These are phyloP conservation scores for Sebastes alutus DNA, from an alignment of 2,797 vertebrate genomes.

Conservation along the genomic window DNA sequence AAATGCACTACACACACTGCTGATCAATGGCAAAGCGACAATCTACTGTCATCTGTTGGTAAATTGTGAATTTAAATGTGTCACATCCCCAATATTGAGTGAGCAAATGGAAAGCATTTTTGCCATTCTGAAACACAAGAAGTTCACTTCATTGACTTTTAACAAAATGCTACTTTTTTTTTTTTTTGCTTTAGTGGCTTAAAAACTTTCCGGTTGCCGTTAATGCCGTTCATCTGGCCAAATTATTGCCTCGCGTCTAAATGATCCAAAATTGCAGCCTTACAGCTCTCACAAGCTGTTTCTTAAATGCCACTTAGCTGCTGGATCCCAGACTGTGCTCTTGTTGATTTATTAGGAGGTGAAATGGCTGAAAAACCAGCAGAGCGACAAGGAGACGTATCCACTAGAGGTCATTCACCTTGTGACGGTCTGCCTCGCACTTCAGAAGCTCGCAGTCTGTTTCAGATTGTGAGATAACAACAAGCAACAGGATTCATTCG, in stretches of 20 bases:
- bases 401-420: slow-evolving; percentile 72
- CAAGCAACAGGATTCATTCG: slow-evolving; percentile 75
- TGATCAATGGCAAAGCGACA: slow-evolving; percentile 38
- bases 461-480: slow-evolving; percentile 76
- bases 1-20: slow-evolving; percentile 14
- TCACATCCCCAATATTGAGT: slow-evolving; percentile 47
- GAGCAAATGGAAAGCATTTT: slow-evolving; percentile 47
- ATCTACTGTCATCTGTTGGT: slow-evolving; percentile 53
- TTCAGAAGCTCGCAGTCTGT: slow-evolving; percentile 63
- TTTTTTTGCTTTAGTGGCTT: slow-evolving; percentile 38
- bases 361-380: slow-evolving; percentile 71
- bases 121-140: slow-evolving; percentile 29
- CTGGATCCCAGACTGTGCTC: slow-evolving; percentile 68
- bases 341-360: slow-evolving; percentile 77
- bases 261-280: slow-evolving; percentile 76
- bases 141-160: slow-evolving; percentile 60
- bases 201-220: slow-evolving; percentile 66
- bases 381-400: slow-evolving; percentile 71
- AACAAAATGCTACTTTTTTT: slow-evolving; percentile 50
- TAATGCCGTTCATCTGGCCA: slow-evolving; percentile 76
- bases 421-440: slow-evolving; percentile 56
- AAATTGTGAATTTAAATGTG: slow-evolving; percentile 51
- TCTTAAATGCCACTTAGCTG: slow-evolving; percentile 82
- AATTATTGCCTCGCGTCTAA: slow-evolving; percentile 77
- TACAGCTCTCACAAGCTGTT: slow-evolving; percentile 76